These are phyloP conservation scores for Peromyscus nudipes DNA, from an alignment of 2,797 vertebrate genomes.

Conservation along the genomic window DNA sequence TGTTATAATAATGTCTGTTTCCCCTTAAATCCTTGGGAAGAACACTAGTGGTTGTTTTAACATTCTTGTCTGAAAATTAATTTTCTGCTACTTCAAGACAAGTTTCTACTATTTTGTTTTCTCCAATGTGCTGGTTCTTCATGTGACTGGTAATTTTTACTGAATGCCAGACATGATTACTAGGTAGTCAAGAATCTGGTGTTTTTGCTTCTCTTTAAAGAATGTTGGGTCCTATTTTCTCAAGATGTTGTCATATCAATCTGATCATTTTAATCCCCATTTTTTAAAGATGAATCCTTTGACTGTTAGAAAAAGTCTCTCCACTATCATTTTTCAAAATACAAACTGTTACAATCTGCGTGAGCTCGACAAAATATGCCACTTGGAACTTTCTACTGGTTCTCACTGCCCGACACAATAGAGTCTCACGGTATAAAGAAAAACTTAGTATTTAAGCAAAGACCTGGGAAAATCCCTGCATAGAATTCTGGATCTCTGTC, in stretches of 20 bases:
- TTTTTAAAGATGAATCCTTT: background rate
- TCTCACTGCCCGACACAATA: background rate
- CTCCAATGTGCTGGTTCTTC: background rate
- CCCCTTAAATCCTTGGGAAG: background rate
- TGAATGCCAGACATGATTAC: background rate
- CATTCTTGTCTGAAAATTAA: background rate
- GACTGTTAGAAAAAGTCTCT: background rate
- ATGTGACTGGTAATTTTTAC: background rate
- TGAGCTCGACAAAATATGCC: background rate
- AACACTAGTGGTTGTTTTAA: background rate
- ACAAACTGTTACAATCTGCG: background rate
- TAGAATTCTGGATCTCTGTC: background rate
- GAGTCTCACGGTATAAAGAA: background rate
- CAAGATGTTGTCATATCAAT: background rate
- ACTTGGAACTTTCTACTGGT: background rate
- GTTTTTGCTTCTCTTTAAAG: background rate
- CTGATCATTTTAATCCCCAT: background rate
- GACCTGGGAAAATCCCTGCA: background rate
- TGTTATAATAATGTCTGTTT: conserved; percentile 6
- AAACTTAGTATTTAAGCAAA: background rate
- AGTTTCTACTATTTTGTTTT: background rate
- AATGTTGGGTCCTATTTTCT: conserved; percentile 2
- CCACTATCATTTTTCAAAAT: background rate
- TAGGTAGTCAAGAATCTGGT: background rate
- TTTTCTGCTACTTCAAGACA: background rate